Percentiles rank a stretch among this genome's conserved stretches.
Conservation (phyloP, 2,888 invertebrate genomes). For the Holacanthella duospinosa region DNA sequence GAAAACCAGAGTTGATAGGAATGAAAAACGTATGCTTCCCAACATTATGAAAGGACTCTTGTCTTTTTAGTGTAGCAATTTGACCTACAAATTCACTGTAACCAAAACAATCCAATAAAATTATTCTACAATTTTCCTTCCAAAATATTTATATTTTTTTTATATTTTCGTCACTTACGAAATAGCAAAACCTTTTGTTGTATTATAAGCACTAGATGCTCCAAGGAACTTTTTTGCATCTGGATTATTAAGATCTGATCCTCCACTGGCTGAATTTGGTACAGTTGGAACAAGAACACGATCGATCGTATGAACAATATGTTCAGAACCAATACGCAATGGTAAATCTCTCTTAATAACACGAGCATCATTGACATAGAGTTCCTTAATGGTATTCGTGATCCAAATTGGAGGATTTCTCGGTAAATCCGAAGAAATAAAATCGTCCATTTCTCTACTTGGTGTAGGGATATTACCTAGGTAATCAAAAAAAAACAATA, state of each 20-base stretch:
- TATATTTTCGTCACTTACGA: conserved; percentile 23
- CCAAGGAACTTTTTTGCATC: conserved; percentile 58
- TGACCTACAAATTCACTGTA: conserved; percentile 45
- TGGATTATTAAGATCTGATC: conserved; percentile 58
- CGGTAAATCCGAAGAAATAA: conserved; percentile 64
- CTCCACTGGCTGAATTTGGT: conserved; percentile 45
- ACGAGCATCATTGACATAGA: conserved; percentile 78
- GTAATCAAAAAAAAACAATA: conserved; percentile 39
- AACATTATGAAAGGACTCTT: conserved; percentile 62
- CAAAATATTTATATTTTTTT: neutral
- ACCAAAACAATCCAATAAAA: neutral
- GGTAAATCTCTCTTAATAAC: conserved; percentile 54
- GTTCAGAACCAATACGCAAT: conserved; percentile 52
- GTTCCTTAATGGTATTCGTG: conserved; percentile 57
- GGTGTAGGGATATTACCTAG: conserved; percentile 66
- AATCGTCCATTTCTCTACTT: conserved; percentile 46
- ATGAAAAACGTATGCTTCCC: conserved; percentile 81
- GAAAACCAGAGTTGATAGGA: conserved; percentile 55
- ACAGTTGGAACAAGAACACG: conserved; percentile 69
- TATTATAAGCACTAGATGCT: conserved; percentile 24
- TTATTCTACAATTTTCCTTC: neutral
- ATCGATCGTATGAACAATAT: conserved; percentile 76
- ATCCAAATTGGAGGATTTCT: conserved; percentile 80
- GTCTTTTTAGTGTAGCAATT: conserved; percentile 64
- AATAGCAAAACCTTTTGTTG: conserved; percentile 25